Percentiles rank a stretch among this genome's conserved stretches.
Evolutionary conservation across 2,888 invertebrate genomes (phyloP).

Genomic region (Oscheius onirici): DNA sequence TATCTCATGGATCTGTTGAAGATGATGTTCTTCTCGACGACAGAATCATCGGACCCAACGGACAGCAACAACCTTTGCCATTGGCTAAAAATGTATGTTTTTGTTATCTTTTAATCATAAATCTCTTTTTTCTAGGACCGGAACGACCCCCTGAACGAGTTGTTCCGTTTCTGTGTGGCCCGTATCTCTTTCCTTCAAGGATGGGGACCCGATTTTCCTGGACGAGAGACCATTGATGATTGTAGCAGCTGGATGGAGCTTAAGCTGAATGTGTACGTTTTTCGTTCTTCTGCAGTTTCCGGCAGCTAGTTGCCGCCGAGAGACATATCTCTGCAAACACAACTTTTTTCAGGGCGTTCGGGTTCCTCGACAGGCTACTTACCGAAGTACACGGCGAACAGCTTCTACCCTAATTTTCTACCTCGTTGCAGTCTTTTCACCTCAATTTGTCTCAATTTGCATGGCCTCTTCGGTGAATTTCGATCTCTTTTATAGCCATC

Average conservation of each 20-base stretch:
- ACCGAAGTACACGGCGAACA: slow-evolving; percentile 9
- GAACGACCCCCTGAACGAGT: slow-evolving; percentile 10
- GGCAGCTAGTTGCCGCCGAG: background rate
- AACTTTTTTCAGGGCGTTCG: slow-evolving; percentile 12
- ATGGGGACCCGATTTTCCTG: slow-evolving; percentile 98
- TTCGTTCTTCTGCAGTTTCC: background rate
- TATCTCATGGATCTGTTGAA: background rate
- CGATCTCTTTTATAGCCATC: too few species aligned
- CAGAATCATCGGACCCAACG: background rate
- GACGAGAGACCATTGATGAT: slow-evolving; percentile 88
- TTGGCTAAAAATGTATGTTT: background rate
- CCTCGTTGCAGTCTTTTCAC: too few species aligned
- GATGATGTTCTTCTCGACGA: slow-evolving; percentile 3
- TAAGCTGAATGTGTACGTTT: slow-evolving; percentile 43
- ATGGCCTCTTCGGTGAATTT: too few species aligned
- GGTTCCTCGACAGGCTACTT: slow-evolving; percentile 13
- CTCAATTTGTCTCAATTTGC: too few species aligned
- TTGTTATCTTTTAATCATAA: background rate
- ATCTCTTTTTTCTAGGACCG: background rate
- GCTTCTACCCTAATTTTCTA: background rate
- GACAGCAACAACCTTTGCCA: background rate
- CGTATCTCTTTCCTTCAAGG: slow-evolving; percentile 98
- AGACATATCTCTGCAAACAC: slow-evolving; percentile 18
- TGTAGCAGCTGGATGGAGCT: slow-evolving; percentile 99
- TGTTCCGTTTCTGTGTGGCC: slow-evolving; percentile 75